A percentile compares a stretch with the other conserved stretches of the same genome.
These are phyloP conservation scores for Iphiclides podalirius DNA, from an alignment of 2,888 invertebrate species.

Conservation along the genomic window DNA sequence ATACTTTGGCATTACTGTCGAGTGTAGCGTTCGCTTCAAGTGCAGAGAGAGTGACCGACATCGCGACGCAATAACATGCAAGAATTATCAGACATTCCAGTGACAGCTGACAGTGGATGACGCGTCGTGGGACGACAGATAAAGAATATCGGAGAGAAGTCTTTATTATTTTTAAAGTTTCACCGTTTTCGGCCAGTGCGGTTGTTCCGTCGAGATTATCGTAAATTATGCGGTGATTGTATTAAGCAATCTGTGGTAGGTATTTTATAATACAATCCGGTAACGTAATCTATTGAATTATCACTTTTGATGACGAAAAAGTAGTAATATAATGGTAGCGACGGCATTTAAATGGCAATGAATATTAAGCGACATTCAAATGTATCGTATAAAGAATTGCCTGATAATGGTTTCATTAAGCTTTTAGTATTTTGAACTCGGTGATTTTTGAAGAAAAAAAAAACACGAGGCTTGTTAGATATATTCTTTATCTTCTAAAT, in stretches of 20 bases:
- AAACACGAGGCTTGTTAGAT: neutral
- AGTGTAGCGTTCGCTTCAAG: constrained; percentile 10
- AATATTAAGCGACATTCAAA: neutral
- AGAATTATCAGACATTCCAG: constrained; percentile 30
- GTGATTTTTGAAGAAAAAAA: neutral
- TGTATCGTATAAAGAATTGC: neutral
- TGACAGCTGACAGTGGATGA: constrained; percentile 29
- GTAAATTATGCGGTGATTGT: constrained; percentile 13
- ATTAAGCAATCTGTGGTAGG: constrained; percentile 5
- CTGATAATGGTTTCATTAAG: neutral
- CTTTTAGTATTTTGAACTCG: neutral
- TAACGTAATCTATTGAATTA: neutral
- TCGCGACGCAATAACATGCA: constrained; percentile 24
- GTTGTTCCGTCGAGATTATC: constrained; percentile 6
- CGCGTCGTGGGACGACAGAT: constrained; percentile 25
- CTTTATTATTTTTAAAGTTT: constrained; percentile 13
- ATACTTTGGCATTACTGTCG: constrained; percentile 21
- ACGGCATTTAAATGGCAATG: neutral
- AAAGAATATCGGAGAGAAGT: constrained; percentile 11
- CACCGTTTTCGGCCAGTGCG: constrained; percentile 8
- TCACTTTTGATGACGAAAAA: neutral
- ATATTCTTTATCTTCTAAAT: neutral
- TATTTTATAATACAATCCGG: neutral
- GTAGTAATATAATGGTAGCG: neutral
- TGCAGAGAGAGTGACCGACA: constrained; percentile 24